Conservation (phyloP, 2,888 invertebrate species). For the Acrocyrtus sp. region DNA sequence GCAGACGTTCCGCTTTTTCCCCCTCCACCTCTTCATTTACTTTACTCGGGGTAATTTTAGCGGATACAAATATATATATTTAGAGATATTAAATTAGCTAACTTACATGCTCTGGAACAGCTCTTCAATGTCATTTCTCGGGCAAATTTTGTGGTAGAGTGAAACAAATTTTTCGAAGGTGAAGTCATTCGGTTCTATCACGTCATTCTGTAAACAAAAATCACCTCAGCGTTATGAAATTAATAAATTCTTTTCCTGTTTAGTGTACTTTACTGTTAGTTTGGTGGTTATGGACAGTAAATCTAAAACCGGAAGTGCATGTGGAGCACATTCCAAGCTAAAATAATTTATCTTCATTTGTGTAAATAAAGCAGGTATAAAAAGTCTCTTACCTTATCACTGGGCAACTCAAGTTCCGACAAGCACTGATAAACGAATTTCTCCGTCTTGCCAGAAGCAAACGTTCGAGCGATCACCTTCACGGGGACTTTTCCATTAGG, state of each 20-base stretch:
- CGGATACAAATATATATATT: no score
- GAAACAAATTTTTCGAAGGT: conserved; percentile 99
- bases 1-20: no score
- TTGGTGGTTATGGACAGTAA: no score
- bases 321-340: neutral
- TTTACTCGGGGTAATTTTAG: no score
- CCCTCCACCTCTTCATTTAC: no score
- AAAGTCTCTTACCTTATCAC: conserved; percentile 80
- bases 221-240: no score
- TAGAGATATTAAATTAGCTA: no score
- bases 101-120: conserved; percentile 95
- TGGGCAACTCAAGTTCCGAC: conserved; percentile 91
- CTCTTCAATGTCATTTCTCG: conserved; percentile 98
- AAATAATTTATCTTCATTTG: neutral
- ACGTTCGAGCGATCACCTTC: conserved; percentile 94
- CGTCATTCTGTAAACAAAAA: conserved; percentile 77
- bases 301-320: neutral
- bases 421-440: conserved; percentile 97
- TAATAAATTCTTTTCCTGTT: no score
- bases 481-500: conserved; percentile 96
- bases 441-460: conserved; percentile 99
- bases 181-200: conserved; percentile 92
- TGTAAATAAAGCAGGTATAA: no score
- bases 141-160: conserved; percentile 98
- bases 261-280: no score